These are phyloP conservation scores for Oreohelix idahoensis DNA, from an alignment of 1,140 invertebrate species.

Conservation along the genomic window DNA sequence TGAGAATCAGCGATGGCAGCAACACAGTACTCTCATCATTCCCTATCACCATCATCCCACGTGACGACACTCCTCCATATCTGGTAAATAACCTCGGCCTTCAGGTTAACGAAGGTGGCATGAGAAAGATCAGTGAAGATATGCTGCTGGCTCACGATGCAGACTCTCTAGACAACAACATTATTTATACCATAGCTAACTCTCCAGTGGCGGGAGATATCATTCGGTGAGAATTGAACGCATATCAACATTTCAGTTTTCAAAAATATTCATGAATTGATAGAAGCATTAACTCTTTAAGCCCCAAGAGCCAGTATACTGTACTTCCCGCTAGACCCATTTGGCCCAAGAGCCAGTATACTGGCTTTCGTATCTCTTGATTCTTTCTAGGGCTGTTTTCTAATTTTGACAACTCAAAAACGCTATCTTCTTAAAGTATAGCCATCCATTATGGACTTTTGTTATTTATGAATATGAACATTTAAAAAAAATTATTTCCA, in stretches of 20 bases:
- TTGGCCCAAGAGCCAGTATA: too few relatives aligned
- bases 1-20: conserved; percentile 64
- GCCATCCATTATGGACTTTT: too few relatives aligned
- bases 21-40: conserved; percentile 77
- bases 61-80: conserved; percentile 91
- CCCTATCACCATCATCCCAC: conserved; percentile 84
- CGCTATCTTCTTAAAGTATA: too few relatives aligned
- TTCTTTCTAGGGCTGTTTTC: too few relatives aligned
- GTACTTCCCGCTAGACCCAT: too few relatives aligned
- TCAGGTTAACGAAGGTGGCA: conserved; percentile 87
- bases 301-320: too few relatives aligned
- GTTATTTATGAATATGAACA: too few relatives aligned
- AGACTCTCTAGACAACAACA: conserved; percentile 82
- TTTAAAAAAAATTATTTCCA: too few relatives aligned
- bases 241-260: too few relatives aligned
- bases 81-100: conserved; percentile 90
- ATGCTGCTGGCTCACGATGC: conserved; percentile 80
- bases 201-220: conserved; percentile 70
- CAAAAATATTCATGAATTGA: too few relatives aligned
- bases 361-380: too few relatives aligned
- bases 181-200: conserved; percentile 69
- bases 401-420: too few relatives aligned
- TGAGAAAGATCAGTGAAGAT: conserved; percentile 80
- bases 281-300: background rate
- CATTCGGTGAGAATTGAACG: conserved; percentile 44